phyloP scores from a whole-genome alignment of 2,797 vertebrate genomes.

The Chanos chanos region DNA sequence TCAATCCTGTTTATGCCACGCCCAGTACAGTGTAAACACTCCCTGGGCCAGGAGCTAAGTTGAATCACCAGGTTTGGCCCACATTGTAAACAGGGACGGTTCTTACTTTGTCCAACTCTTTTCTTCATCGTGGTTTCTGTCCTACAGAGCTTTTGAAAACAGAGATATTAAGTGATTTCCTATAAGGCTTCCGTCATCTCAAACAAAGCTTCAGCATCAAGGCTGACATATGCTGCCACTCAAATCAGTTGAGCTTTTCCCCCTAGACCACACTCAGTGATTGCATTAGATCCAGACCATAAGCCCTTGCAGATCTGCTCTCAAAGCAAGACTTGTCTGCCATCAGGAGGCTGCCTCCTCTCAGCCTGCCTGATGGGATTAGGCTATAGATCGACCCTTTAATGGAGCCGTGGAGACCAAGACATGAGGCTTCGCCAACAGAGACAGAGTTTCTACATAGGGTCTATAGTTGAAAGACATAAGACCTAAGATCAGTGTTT shows the following conservation, averaged over 20 bases:
- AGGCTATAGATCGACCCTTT: conserved; percentile 16
- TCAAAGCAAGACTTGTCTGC: neutral
- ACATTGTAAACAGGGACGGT: too few relatives aligned
- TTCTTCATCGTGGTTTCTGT: too few relatives aligned
- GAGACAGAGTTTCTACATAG: neutral
- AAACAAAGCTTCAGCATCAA: conserved; percentile 21
- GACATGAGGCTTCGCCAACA: neutral
- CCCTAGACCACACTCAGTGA: conserved; percentile 16
- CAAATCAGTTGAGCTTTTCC: conserved; percentile 32
- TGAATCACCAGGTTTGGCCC: too few relatives aligned
- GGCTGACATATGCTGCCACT: conserved; percentile 19
- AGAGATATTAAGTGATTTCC: too few relatives aligned
- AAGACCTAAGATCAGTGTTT: too few relatives aligned
- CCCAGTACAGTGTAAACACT: too few relatives aligned
- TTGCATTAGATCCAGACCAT: conserved; percentile 28
- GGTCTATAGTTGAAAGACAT: neutral
- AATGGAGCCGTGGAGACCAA: conserved; percentile 9
- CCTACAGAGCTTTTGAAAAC: too few relatives aligned
- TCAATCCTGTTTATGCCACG: too few relatives aligned
- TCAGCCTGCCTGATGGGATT: conserved; percentile 9
- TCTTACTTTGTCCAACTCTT: too few relatives aligned
- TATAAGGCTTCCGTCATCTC: conserved; percentile 18
- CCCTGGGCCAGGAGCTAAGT: too few relatives aligned
- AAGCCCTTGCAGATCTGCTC: conserved; percentile 20
- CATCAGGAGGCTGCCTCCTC: neutral